Evolutionary conservation across 2,797 vertebrate genomes (phyloP), one percentile per base, ranked within the genome.

Genomic region (Sus cebifrons): DNA sequence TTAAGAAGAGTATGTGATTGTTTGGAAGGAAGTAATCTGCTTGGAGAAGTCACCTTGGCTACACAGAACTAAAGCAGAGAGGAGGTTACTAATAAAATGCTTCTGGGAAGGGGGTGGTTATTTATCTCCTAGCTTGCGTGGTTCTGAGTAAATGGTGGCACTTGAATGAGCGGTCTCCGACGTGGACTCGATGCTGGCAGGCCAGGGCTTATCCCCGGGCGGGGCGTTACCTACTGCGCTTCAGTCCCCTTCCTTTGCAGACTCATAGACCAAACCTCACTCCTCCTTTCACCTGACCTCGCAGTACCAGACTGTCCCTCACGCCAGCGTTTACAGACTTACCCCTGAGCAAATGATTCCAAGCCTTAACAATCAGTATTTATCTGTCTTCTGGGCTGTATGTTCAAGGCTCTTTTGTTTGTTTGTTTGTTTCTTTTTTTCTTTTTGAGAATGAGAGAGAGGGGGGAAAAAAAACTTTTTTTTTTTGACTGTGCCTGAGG

Each of bases 1-100:
- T 82, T 21, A 83, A 52, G 62, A 81, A 93, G 40, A 73, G 83
- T 89, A 65, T 62, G 25, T 77, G 60, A 40, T 73, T 88, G 88
- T 89, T 86, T 90, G 77, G 65, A 91, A 82, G 44, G 64, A 94
- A 93, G 74, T 36, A 29, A n/a, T 70, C 79, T 84, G 44, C 49
- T 70, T 21, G 44, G 17, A 52, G 49, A 60, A 58, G 56, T 91
- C 60, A 23, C 56, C 17, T 93, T 86, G 36, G 77, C 70, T 65
- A n/a, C 6, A 7, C 4, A 60, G 73, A 89, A 70, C 52, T 73
- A 17, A 82, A 78, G 54, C 44, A 56, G 70, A 77, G 65, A 81
- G 14, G 14, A 88, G 3, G 54, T 67, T 83, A 74, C 36, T 52
- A 54, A 32, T 29, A 56, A 75, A 91, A 56, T 32, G 56, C n/a